Conservation (phyloP, 2,888 invertebrate species). For the Nomada hirtipes region DNA sequence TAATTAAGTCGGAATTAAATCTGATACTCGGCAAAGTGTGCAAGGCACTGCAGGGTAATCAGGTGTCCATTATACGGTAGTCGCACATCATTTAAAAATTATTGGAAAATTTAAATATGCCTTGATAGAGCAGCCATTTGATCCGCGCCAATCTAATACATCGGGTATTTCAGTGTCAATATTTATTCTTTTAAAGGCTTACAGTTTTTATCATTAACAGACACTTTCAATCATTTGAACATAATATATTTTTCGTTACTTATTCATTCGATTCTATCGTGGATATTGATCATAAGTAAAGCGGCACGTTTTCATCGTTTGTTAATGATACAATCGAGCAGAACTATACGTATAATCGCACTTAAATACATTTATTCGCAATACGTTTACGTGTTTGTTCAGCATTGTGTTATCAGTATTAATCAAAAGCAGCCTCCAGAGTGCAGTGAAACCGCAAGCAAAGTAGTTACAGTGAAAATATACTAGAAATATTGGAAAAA, state of each 20-base stretch:
- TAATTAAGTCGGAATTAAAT: no score
- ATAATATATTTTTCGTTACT: not conserved
- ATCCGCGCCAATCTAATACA: no score
- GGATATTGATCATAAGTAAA: not conserved
- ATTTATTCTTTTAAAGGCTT: not conserved
- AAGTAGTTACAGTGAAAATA: not conserved
- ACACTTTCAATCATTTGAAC: no score
- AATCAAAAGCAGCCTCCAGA: constrained; percentile 5
- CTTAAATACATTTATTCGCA: not conserved
- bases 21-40: no score
- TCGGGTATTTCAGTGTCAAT: no score
- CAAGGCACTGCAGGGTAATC: no score
- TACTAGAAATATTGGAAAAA: not conserved
- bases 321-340: not conserved
- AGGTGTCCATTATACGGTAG: no score
- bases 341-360: not conserved
- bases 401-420: constrained; percentile 4
- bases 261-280: not conserved
- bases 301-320: not conserved
- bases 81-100: no score
- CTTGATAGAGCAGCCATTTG: no score
- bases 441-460: not conserved
- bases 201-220: not conserved
- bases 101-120: no score
- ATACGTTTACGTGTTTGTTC: not conserved